Evolutionary conservation across 2,797 vertebrate species (phyloP), one percentile per base, ranked within the genome.

Genomic region (Eupleurogrammus muticus): DNA sequence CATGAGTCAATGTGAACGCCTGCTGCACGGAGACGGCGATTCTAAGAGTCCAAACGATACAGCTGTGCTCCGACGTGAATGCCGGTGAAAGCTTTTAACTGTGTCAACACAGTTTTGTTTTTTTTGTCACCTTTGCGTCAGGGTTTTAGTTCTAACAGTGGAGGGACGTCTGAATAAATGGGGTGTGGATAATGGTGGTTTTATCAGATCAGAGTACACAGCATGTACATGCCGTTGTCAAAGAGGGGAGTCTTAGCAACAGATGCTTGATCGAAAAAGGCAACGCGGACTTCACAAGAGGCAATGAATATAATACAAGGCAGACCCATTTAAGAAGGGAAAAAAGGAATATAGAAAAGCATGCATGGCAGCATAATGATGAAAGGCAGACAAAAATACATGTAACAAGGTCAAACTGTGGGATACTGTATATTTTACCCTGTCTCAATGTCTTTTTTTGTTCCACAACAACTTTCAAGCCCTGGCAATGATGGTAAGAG

Each of bases 391-490:
- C 23, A 49, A 10, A 79, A 57, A 73, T 50, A 79, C 44, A 66
- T 38, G 4, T 11, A 66, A 28, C 9, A 1, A 34, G 28, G 46
- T 66, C 48, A 14, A 44, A 58, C 10, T 62, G 34, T 57, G 0
- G 59, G 55, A 32, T 11, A 16, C n/a, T n/a, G 13, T 44, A 24
- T 4, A 32, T 62, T 78, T 64, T 44, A 42, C 40, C 9, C 55
- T 74, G 57, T 12, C 65, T 80, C 57, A 73, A 58, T 82, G 72
- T 72, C 14, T 44, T 44, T 83, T 84, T 82, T 81, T 82, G 34
- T 79, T 86, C 63, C 81, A 72, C 50, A 75, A 64, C 36, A 67
- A 53, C 74, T 86, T 85, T 59, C 65, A 85, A 46, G n/a, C 65
- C 64, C 52, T 61, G 35, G 82, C 54, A 72, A 23, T 65, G 65